Evolutionary conservation across 2,888 invertebrate genomes (phyloP), one percentile per base, ranked within the genome.

Genomic region (Dicyrtomina minuta): DNA sequence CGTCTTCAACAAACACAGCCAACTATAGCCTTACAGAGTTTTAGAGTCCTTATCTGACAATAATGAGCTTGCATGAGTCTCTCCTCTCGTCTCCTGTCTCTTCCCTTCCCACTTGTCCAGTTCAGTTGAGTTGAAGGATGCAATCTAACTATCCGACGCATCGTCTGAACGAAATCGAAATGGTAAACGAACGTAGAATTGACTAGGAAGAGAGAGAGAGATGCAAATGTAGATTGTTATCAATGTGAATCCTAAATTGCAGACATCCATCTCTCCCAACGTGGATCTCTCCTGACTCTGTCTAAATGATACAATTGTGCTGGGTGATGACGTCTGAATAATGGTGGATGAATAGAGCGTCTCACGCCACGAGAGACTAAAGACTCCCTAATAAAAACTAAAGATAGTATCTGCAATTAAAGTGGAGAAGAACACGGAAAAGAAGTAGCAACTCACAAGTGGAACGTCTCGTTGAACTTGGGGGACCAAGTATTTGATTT

Each of bases 401-500:
- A 20, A 64, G 64, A 64, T 64, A 39, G 64, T 39, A 64, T 64
- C 64, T 33, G 64, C 51, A 64, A 64, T 64, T 64, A 64, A 64
- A 62, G 51, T 49, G 15, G 22, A 20, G 5, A 22, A 60, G 24
- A 60, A 17, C 26, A 26, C 10, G 46, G 20, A 26, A 44, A 43
- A 44, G 44, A 20, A 64, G 17, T 17, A 69, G 80, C 68, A 78
- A 88, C 96, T 92, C 85, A 99, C 98, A 99, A 99, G 82, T 96
- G 93, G 84, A 98, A 98, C 27, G 95, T 96, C 84, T 99, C 99
- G 84, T 98, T 98, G 85, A 93, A 99, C 83, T 97, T 99, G 1
- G 99, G 99, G 73, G 97, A 96, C 96, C 96, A 96, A 83, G 95
- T 96, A 83, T 96, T 96, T 79, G 93, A 92, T 84, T 98, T 99